Base-by-base conservation (phyloP, 92 coral and sea anemone genomes). In the Paramuricea clavata region DNA sequence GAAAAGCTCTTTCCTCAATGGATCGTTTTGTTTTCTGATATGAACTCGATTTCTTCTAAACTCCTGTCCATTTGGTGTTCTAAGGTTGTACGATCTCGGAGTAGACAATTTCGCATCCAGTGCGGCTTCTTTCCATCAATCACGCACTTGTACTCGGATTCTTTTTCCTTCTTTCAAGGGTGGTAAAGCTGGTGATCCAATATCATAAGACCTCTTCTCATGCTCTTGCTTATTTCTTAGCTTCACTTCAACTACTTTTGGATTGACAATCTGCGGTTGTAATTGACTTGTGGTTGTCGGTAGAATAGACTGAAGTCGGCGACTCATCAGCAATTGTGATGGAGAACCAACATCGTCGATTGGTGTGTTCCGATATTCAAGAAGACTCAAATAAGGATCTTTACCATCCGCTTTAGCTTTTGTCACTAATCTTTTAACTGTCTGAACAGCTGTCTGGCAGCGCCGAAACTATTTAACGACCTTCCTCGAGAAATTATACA, bases 11-110 rank as follows among this genome's bases (percentile, higher is more conserved):
- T 71, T 26, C 5, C 4, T 11, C 54, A 10, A 2, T 43, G 26
- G 2, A 22, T 71, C 25, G 31, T 71, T n/a, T 71, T 25, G 77
- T 12, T 71, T 71, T 42, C 50, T 32, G 81, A 80, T 71, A 32
- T 86, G 87, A 0, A 50, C 33, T 5, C 90, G 74, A 64, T 90
- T 86, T 60, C 87, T 36, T 79, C 93, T 83, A 21, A 78, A 33
- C 26, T 52, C 82, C 2, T 43, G 72, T 11, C 90, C 94, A 76
- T 69, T 80, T 25, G 61, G 44, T 13, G 86, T 76, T n/a, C 50
- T 67, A 9, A 89, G 83, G 11, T 54, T 65, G 60, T 89, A 92
- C 16, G 88, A 85, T 47, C 89, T 74, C 49, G 94, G 92, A 26
- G 77, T 49, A 8, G 59, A 36, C 5, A 65, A 32, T 17, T 72